Evolutionary conservation across 1,140 invertebrate genomes (phyloP).

Genomic region (Panulirus ornatus): DNA sequence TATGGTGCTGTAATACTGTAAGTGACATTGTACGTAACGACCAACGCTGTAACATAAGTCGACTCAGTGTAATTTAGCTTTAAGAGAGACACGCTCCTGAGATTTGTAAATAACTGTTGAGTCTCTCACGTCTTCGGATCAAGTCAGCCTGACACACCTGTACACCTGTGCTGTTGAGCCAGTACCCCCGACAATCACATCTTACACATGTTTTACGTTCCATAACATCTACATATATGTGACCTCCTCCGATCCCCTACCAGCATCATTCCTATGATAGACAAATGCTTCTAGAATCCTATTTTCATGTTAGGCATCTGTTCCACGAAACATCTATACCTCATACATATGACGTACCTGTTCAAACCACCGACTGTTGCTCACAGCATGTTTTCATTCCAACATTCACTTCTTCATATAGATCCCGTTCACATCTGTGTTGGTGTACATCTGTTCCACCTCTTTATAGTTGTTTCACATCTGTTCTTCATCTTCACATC

Average conservation of each 20-base stretch:
- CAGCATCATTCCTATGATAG: no score
- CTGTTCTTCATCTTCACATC: neutral
- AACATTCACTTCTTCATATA: neutral
- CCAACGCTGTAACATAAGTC: no score
- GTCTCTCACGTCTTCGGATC: neutral
- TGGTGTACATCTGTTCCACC: neutral
- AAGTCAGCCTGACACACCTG: neutral
- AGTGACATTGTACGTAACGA: neutral
- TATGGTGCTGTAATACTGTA: conserved; percentile 19
- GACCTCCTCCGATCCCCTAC: no score
- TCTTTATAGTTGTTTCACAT: neutral
- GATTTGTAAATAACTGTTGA: neutral
- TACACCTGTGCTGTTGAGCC: neutral
- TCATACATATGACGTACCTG: neutral
- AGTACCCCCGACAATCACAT: conserved; percentile 5
- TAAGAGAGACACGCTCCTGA: neutral
- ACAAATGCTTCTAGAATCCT: no score
- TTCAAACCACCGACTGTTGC: neutral
- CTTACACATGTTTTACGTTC: neutral
- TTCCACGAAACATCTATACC: neutral
- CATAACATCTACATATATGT: neutral
- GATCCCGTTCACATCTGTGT: neutral
- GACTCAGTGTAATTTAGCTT: neutral
- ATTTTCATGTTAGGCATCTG: no score
- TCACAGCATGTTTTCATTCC: neutral